Base-by-base conservation (phyloP, 2,113 vertebrate species). In the Microtus richardsoni region DNA sequence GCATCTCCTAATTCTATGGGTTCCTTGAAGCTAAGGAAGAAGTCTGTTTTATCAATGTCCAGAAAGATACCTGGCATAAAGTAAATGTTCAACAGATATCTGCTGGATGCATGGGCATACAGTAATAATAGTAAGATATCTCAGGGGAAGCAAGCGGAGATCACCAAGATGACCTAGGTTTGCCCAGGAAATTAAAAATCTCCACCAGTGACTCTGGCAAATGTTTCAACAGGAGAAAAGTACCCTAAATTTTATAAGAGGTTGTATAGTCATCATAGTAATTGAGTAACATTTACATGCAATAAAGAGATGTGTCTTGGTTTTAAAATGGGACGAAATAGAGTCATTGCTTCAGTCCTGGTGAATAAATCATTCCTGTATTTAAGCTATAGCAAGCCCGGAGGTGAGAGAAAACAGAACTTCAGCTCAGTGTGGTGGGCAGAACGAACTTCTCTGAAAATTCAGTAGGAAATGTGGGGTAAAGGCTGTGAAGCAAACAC, bases 211-310 rank as follows among this genome's bases (percentile, higher is more conserved):
- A 85, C n/a, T 80, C 41, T 71, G 11, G 30, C 30, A 71, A 64
- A 75, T 91, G 49, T 85, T 84, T 58, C 91, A 88, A 68, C 21
- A 79, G n/a, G 52, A 86, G 39, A 91, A 85, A 92, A 77, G 79
- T 58, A 75, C 71, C n/a, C 66, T 82, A 28, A 12, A 75, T 85
- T 75, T 54, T 5, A 77, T 75, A 89, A 83, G 73, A 91, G 88
- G 44, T 66, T 60, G 64, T 49, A 60, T 39, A 41, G 0, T 88
- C 33, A 75, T 10, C 7, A 11, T 79, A 74, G 49, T 41, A 73
- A 73, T 89, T 44, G 71, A 5, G 17, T 41, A 52, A 85, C 17
- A 74, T 41, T 71, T 89, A 78, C 22, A 86, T 39, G 68, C 24
- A n/a, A 89, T 89, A 16, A 91, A 68, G 33, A 91, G 36, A 3